Evolutionary conservation across 2,113 vertebrate genomes (phyloP), one percentile per base, ranked within the genome.

Genomic region (Halcyon senegalensis): DNA sequence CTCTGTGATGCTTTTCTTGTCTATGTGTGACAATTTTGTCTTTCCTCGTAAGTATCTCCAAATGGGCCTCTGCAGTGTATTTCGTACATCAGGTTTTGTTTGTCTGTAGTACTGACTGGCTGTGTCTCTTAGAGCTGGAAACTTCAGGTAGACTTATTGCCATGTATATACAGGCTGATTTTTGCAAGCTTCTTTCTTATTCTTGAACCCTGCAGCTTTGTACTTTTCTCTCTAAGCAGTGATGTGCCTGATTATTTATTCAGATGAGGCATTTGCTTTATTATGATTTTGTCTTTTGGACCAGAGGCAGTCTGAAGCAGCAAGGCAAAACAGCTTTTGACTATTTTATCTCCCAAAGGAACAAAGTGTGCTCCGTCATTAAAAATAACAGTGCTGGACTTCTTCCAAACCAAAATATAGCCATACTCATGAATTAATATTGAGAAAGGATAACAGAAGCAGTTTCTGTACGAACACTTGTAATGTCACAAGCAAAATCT

Each of bases 241-340:
- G 31, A 66, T 69, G 16, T 37, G 33, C 56, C 84, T 74, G 64
- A 80, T 93, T 86, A 63, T 80, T 95, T 77, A 89, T 60, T 90
- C 59, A 77, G 79, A 73, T 86, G 83, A 86, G 41, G 33, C 19
- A 41, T 87, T 92, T 70, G 9, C 43, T 94, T 84, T 82, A 21
- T 87, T 86, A 78, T 35, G 51, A 92, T 86, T 94, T 86, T 72
- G 56, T 82, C 68, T 59, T 84, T 96, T 89, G 81, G 73, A 87
- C 56, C 24, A 82, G 77, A 84, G 80, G 56, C 51, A 84, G 76
- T 51, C n/a, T 82, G 58, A 64, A 94, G 73, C 64, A 89, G 35
- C 62, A 93, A 81, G 62, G 87, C 69, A 79, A 82, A 95, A 37
- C 73, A 95, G 39, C 87, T 91, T 93, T 89, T 64, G 69, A 56